Conservation (phyloP, 2,888 invertebrate genomes). For the Molanna angustata region DNA sequence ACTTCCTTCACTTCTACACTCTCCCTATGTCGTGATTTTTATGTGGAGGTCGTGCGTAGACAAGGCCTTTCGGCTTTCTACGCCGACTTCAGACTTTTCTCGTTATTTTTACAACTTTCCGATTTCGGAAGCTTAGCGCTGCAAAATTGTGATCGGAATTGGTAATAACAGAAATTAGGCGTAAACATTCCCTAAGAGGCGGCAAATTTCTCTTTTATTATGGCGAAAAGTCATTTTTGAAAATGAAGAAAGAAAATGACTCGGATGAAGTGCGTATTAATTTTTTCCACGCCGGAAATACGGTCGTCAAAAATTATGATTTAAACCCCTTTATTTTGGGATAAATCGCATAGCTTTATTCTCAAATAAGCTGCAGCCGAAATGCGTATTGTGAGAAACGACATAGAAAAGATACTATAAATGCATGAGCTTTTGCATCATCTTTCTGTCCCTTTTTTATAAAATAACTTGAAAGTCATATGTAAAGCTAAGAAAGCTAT, state of each 20-base stretch:
- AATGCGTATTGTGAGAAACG: too few relatives aligned
- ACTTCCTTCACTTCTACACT: background rate
- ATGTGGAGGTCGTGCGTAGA: slow-evolving; percentile 33
- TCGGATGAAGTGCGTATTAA: background rate
- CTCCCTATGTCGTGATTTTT: slow-evolving; percentile 23
- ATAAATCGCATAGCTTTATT: too few relatives aligned
- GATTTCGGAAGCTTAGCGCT: slow-evolving; percentile 28
- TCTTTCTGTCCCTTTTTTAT: too few relatives aligned
- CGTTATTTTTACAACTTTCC: slow-evolving; percentile 32
- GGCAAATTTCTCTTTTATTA: slow-evolving; percentile 5
- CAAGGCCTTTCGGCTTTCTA: slow-evolving; percentile 20
- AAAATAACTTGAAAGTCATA: too few relatives aligned
- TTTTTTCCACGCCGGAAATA: background rate
- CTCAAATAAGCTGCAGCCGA: too few relatives aligned
- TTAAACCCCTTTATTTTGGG: too few relatives aligned
- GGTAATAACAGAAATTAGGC: slow-evolving; percentile 33
- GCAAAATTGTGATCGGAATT: slow-evolving; percentile 32
- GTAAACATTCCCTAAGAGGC: slow-evolving; percentile 21
- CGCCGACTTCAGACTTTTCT: slow-evolving; percentile 31
- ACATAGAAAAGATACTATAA: too few relatives aligned
- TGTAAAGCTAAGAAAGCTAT: too few relatives aligned
- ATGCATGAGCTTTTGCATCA: too few relatives aligned
- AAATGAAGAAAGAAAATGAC: slow-evolving; percentile 1
- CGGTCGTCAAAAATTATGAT: background rate
- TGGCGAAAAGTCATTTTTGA: slow-evolving; percentile 3